A percentile compares a stretch with the other conserved stretches of the same genome.
Conservation (phyloP, 2,113 vertebrate genomes). For the Haliaeetus leucogaster region DNA sequence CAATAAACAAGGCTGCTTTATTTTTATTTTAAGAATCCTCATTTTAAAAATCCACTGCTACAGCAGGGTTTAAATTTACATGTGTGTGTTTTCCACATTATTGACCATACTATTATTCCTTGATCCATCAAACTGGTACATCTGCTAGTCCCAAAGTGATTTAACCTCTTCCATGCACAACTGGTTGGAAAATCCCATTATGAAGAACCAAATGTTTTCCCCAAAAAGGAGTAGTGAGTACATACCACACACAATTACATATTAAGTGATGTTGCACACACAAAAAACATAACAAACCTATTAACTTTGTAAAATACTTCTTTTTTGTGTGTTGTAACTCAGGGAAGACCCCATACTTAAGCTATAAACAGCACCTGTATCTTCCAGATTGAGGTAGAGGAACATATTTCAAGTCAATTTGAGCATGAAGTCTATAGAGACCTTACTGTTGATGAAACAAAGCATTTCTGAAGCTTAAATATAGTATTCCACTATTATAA, state of each 20-base stretch:
- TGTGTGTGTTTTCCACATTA: background rate
- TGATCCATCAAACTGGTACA: background rate
- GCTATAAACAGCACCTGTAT: background rate
- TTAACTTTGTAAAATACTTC: background rate
- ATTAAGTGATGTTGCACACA: background rate
- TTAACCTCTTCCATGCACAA: background rate
- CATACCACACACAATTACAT: background rate
- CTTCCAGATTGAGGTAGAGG: background rate
- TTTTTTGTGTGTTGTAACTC: background rate
- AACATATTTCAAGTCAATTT: background rate
- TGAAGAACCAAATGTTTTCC: background rate
- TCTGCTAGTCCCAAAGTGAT: background rate
- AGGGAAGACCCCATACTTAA: background rate
- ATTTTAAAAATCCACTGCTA: background rate
- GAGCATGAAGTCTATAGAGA: background rate
- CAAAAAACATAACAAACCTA: background rate
- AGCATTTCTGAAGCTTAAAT: background rate
- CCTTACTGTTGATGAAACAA: background rate
- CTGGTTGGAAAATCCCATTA: background rate
- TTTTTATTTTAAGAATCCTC: background rate
- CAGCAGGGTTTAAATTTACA: background rate
- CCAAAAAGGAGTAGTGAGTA: background rate
- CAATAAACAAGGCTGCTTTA: background rate
- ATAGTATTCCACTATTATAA: background rate
- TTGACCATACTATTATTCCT: background rate